Base-by-base conservation (phyloP, 2,797 vertebrate genomes). In the Morus bassanus region DNA sequence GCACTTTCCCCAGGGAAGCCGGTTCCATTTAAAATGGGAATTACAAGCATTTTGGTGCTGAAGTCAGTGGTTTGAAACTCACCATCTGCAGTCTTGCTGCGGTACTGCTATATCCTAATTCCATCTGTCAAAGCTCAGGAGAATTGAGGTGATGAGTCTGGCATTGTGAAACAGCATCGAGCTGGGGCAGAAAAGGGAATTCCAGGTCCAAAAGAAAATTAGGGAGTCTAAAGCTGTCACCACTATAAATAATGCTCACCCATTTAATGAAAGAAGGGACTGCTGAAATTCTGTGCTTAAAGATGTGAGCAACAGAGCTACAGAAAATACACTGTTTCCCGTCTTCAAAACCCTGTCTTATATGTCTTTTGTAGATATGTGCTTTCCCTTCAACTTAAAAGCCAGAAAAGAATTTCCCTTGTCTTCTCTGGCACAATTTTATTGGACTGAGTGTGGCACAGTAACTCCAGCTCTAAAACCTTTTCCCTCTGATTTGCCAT, bases 81-180 rank as follows among this genome's bases (percentile, higher is more conserved):
- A 64, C 75, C 90, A 85, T 91, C 72, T 94, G 90, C 91, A 95
- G 85, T 85, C 88, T 77, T 85, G 80, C 90, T 94, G 90, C 94
- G 74, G 83, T 83, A 21, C 88, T 82, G 74, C 74, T 93, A 30
- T 63, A 94, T 74, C 88, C 90, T 95, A 91, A 95, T 93, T 93
- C 84, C 95, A 89, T 89, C 88, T 95, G 91, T 86, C 67, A 74
- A 85, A 89, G 63, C 93, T 92, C 94, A 30, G 81, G 94, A 85
- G 93, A 82, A 86, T 23, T 10, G 88, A 85, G 72, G 75, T 77
- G 67, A 74, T 60, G 84, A 92, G 77, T 48, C 72, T 31, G 78
- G 81, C 4, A 0, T 6, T 65, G 77, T 56, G 84, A 77, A 91
- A 68, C 56, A 68, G 60, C 67, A 37, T 2, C 0, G 0, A 80